Evolutionary conservation across 2,888 invertebrate genomes (phyloP).

Genomic region (Reticulitermes lucifugus): DNA sequence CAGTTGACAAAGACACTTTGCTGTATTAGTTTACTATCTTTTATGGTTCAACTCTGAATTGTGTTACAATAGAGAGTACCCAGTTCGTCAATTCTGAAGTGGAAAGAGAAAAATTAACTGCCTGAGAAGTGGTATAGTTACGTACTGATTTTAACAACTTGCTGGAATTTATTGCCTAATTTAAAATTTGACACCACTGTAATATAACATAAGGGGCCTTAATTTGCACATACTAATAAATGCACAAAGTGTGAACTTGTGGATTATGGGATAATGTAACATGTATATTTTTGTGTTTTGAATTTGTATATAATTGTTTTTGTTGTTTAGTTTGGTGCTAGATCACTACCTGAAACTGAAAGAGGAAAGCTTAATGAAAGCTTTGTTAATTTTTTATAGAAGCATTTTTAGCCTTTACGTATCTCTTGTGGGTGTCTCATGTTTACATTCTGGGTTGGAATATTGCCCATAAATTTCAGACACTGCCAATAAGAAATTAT

Average conservation of each 20-base stretch:
- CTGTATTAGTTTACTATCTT: no score
- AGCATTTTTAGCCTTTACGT: not conserved
- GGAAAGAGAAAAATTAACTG: no score
- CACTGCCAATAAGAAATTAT: not conserved
- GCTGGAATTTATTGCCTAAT: no score
- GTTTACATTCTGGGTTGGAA: not conserved
- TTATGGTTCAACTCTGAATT: no score
- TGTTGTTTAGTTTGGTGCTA: not conserved
- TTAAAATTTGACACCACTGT: not conserved
- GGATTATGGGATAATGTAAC: not conserved
- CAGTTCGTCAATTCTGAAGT: no score
- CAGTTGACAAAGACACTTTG: no score
- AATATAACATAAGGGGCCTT: not conserved
- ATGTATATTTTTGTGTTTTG: not conserved
- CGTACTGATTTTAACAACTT: no score
- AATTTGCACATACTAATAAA: not conserved
- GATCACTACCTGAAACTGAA: not conserved
- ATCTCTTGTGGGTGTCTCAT: not conserved
- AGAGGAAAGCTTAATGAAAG: not conserved
- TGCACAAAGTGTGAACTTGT: not conserved
- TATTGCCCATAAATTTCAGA: not conserved
- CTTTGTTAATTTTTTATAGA: not conserved
- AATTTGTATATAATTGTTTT: constrained; percentile 2
- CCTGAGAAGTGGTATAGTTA: no score
- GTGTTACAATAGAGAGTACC: no score